These are phyloP conservation scores for Drosophila pseudoananassae DNA, from an alignment of 1,140 invertebrate species.

Conservation along the genomic window DNA sequence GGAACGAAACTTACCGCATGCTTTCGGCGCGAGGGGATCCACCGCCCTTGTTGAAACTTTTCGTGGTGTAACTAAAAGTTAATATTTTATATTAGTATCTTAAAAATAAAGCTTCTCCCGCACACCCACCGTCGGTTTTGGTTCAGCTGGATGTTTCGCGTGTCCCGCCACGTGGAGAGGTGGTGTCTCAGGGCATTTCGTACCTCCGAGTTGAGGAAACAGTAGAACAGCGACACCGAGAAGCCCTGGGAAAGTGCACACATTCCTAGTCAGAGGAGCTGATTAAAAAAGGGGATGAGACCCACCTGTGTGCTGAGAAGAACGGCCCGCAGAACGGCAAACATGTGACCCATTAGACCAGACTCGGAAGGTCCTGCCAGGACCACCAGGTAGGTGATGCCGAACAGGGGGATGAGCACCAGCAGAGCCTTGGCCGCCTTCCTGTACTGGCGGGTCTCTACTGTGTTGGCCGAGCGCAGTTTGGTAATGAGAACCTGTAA, in stretches of 20 bases:
- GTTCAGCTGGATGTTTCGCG: slow-evolving; percentile 87
- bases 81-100: background rate
- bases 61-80: slow-evolving; percentile 67
- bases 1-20: slow-evolving; percentile 87
- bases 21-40: slow-evolving; percentile 93
- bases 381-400: slow-evolving; percentile 93
- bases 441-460: slow-evolving; percentile 94
- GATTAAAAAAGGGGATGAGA: slow-evolving; percentile 1
- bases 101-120: background rate
- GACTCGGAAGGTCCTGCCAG: slow-evolving; percentile 90
- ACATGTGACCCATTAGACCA: slow-evolving; percentile 86
- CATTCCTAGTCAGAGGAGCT: slow-evolving; percentile 1
- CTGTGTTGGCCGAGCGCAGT: slow-evolving; percentile 92
- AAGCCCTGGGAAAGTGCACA: slow-evolving; percentile 86
- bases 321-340: slow-evolving; percentile 89
- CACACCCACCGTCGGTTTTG: slow-evolving; percentile 78
- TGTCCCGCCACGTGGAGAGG: slow-evolving; percentile 91
- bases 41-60: slow-evolving; percentile 88
- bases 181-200: slow-evolving; percentile 93
- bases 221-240: slow-evolving; percentile 94
- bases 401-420: slow-evolving; percentile 94
- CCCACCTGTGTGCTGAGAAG: slow-evolving; percentile 90
- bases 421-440: slow-evolving; percentile 95
- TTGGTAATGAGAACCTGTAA: slow-evolving; percentile 94
- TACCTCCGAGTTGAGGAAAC: slow-evolving; percentile 96